These are phyloP conservation scores for Formicarius rufipectus DNA, from an alignment of 2,113 vertebrate species.

Conservation along the genomic window DNA sequence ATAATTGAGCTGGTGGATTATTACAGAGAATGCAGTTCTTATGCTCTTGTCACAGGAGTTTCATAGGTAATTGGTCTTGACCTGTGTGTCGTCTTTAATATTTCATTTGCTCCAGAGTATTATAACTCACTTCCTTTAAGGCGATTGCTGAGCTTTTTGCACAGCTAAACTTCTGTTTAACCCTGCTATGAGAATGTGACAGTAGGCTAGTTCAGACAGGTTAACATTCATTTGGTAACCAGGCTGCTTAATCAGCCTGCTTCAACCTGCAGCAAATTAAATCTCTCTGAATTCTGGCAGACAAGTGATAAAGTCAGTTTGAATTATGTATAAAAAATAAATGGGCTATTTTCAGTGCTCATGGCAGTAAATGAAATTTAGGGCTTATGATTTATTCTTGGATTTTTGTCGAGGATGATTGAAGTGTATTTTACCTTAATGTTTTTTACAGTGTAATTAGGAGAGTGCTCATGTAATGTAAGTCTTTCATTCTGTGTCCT, in stretches of 20 bases:
- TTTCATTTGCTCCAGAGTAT: slow-evolving; percentile 66
- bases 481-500: background rate
- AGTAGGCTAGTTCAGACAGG: slow-evolving; percentile 80
- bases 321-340: slow-evolving; percentile 68
- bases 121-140: slow-evolving; percentile 75
- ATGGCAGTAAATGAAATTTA: slow-evolving; percentile 57
- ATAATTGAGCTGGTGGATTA: slow-evolving; percentile 27
- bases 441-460: background rate
- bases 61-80: slow-evolving; percentile 73
- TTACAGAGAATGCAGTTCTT: slow-evolving; percentile 46
- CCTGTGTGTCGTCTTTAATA: slow-evolving; percentile 62
- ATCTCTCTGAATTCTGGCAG: slow-evolving; percentile 72
- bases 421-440: background rate
- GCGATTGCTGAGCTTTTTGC: slow-evolving; percentile 4
- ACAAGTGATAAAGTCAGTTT: slow-evolving; percentile 63
- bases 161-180: slow-evolving; percentile 81
- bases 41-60: slow-evolving; percentile 57
- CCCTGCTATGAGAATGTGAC: slow-evolving; percentile 76
- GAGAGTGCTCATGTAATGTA: background rate
- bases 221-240: slow-evolving; percentile 74
- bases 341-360: slow-evolving; percentile 60
- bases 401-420: slow-evolving; percentile 17
- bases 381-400: slow-evolving; percentile 29
- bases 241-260: slow-evolving; percentile 78
- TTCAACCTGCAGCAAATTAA: slow-evolving; percentile 79